These are phyloP conservation scores for Poecile atricapillus DNA, from an alignment of 2,113 vertebrate species.

Conservation along the genomic window DNA sequence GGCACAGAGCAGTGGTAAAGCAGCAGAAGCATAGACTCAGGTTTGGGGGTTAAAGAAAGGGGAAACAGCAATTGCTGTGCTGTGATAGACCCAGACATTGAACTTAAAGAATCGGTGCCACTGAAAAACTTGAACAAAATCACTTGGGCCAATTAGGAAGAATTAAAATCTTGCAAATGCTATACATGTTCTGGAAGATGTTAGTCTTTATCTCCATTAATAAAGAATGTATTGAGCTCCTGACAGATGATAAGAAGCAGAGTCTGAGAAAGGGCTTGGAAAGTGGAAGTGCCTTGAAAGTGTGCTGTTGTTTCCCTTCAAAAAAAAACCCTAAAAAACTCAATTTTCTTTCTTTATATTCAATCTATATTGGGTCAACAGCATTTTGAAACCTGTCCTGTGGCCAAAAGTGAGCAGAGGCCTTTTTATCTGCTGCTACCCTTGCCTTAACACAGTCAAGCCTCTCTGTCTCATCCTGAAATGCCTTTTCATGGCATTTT, in stretches of 20 bases:
- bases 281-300: background rate
- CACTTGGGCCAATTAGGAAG: background rate
- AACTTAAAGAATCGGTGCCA: background rate
- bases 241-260: background rate
- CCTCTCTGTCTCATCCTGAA: background rate
- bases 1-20: background rate
- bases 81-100: background rate
- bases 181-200: background rate
- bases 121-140: background rate
- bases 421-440: background rate
- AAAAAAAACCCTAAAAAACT: background rate
- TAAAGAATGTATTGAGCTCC: background rate
- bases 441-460: background rate
- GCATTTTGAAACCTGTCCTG: background rate
- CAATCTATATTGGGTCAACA: background rate
- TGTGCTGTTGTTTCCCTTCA: background rate
- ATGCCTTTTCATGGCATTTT: background rate
- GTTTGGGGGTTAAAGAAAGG: background rate
- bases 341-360: background rate
- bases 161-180: background rate
- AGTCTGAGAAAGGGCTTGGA: background rate
- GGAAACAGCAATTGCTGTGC: background rate
- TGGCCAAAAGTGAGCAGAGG: background rate
- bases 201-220: background rate
- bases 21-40: accelerated